Percentiles rank a stretch among this genome's conserved stretches.
phyloP scores from a whole-genome alignment of 1,140 invertebrate species.

The Coboldia fuscipes region DNA sequence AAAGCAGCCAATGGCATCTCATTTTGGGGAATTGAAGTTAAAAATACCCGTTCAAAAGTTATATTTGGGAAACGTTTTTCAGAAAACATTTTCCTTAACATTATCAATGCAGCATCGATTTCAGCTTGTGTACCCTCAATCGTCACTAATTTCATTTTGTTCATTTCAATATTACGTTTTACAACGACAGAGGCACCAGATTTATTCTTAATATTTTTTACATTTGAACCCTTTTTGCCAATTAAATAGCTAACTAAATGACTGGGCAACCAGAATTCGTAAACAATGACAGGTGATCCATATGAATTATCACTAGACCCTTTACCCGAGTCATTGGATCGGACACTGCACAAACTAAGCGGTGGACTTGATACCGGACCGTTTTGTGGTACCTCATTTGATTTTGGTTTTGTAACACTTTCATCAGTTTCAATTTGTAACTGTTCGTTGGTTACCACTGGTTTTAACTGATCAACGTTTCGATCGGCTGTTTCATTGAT shows the following conservation, averaged over 20 bases:
- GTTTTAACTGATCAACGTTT: not conserved
- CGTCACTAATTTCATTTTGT: conserved; percentile 55
- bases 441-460: not conserved
- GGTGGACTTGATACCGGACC: conserved; percentile 9
- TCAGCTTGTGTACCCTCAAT: conserved; percentile 56
- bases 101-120: conserved; percentile 54
- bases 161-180: conserved; percentile 43
- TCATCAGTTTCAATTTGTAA: conserved; percentile 12
- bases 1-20: not conserved
- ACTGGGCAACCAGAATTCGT: conserved; percentile 65
- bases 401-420: not conserved
- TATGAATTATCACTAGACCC: conserved; percentile 19
- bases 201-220: conserved; percentile 56
- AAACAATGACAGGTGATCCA: conserved; percentile 18
- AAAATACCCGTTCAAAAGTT: conserved; percentile 52
- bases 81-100: conserved; percentile 70
- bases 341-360: conserved; percentile 17
- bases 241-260: conserved; percentile 68
- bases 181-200: conserved; percentile 58
- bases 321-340: conserved; percentile 19
- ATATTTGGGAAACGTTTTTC: conserved; percentile 53
- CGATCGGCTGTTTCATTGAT: not conserved
- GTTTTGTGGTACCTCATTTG: not conserved
- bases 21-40: conserved; percentile 24
- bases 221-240: conserved; percentile 59